Base-by-base conservation (phyloP, 2,797 vertebrate genomes). In the Meda fulgida region DNA sequence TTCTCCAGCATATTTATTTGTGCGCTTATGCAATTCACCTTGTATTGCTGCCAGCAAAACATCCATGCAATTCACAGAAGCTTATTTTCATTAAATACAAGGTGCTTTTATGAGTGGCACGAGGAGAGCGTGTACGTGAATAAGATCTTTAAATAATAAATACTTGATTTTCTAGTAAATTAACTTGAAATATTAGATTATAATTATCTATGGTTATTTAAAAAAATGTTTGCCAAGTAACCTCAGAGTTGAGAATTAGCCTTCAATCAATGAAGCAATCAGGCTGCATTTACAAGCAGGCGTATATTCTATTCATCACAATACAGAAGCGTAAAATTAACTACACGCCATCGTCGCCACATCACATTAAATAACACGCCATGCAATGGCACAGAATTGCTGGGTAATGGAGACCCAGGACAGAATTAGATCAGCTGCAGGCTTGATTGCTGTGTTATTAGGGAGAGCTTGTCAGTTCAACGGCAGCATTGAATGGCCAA, bases 401-500 rank as follows among this genome's bases (percentile, higher is more conserved):
- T 73, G 67, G 70, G 72, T 46, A 51, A 87, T 76, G 38, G 80
- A 36, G 58, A 84, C 69, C 63, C 40, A 31, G 40, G 65, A 55
- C 70, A 78, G 79, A 84, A 89, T 87, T 78, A 60, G 72, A 90
- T 88, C 78, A 88, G 81, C 63, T 88, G 76, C 71, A 70, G 51
- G 43, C 83, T 89, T 82, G 72, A 81, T 88, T 84, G 86, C 83
- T 87, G 72, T 72, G 83, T 87, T 88, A 86, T 89, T 87, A 87
- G 84, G 78, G 53, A 75, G 86, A 87, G 82, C 86, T 87, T 84
- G 85, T 87, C 87, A 85, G 76, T 34, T 84, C 29, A 80, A 82
- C 70, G 89, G 86, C 89, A 84, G 78, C 90, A 86, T 85, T 91
- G 89, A 91, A 91, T 91, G 88, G 85, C 88, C 91, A 92, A 93